phyloP scores from a whole-genome alignment of 1,140 invertebrate genomes.

The Temnothorax longispinosus region DNA sequence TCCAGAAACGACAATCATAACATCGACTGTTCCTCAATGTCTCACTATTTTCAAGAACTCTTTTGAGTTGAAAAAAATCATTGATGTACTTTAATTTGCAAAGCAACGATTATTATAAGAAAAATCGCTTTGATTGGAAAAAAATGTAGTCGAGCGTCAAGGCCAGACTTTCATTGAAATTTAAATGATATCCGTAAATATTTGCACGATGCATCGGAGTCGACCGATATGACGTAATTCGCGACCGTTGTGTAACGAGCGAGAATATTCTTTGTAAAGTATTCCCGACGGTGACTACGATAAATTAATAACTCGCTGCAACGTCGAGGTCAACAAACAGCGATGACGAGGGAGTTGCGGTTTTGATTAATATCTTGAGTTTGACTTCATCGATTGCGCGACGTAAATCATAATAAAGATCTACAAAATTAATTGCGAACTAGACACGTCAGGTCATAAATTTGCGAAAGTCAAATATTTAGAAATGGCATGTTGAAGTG shows the following conservation, averaged over 20 bases:
- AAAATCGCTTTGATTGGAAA: not conserved
- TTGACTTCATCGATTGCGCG: not conserved
- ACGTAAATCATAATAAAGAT: not conserved
- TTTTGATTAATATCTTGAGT: conserved; percentile 34
- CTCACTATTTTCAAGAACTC: no score
- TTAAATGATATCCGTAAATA: conserved; percentile 37
- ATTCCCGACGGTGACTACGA: conserved; percentile 29
- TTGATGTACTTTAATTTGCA: not conserved
- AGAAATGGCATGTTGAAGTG: not conserved
- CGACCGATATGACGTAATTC: conserved; percentile 45
- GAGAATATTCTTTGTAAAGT: conserved; percentile 44
- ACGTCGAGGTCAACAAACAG: conserved; percentile 57
- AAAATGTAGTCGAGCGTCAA: not conserved
- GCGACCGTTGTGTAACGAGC: conserved; percentile 34
- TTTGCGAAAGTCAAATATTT: not conserved
- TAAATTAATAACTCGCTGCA: conserved; percentile 48
- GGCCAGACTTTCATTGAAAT: conserved; percentile 41
- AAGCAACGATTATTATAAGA: not conserved
- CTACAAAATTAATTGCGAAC: conserved; percentile 15
- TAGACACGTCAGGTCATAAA: not conserved
- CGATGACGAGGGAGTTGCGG: not conserved
- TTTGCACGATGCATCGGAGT: conserved; percentile 18
- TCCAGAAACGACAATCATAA: no score
- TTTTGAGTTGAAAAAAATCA: not conserved
- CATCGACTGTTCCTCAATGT: no score